Evolutionary conservation across 2,113 vertebrate species (phyloP), one percentile per base, ranked within the genome.

Genomic region (Centropus bengalensis): DNA sequence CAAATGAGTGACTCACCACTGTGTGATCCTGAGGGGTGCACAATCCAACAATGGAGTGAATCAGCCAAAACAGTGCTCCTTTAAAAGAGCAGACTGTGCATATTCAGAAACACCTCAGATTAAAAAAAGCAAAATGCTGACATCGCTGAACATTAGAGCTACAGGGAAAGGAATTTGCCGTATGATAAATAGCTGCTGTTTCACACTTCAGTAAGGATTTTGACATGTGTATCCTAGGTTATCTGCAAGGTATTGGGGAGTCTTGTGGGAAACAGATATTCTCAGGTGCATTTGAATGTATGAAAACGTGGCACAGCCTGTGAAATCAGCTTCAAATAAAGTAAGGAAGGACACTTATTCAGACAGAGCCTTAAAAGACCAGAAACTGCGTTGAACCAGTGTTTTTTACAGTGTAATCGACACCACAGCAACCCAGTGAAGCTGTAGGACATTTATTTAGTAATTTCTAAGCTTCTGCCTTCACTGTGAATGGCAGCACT

Each of bases 1-100:
- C 91, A 91, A 95, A 91, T 76, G 60, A 75, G 83, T 96, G 93
- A 96, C 75, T 96, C 91, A 92, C 74, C 73, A 70, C 83, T 95
- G 88, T 91, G 88, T 91, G 92, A 95, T 96, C 71, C 88, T 82
- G 66, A 96, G 86, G 56, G 64, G 55, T 91, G 62, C 69, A 81
- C 60, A 89, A 22, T 86, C 81, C 86, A 79, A 96, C 91, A 96
- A 89, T 78, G 51, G 80, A 91, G 40, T 89, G 94, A 95, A 87
- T 94, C 82, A 95, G 80, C 73, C 91, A 94, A 91, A 92, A 91
- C 76, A 96, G 67, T 63, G 59, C 91, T 83, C 47, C 56, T 92
- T 92, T 63, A 78, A 90, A 96, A 90, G 40, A 91, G 89, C 87
- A 80, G 38, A 84, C 28, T 3, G 5, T 81, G 82, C 45, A 51